Evolutionary conservation across 2,797 vertebrate species (phyloP).

Genomic region (Avahi laniger): DNA sequence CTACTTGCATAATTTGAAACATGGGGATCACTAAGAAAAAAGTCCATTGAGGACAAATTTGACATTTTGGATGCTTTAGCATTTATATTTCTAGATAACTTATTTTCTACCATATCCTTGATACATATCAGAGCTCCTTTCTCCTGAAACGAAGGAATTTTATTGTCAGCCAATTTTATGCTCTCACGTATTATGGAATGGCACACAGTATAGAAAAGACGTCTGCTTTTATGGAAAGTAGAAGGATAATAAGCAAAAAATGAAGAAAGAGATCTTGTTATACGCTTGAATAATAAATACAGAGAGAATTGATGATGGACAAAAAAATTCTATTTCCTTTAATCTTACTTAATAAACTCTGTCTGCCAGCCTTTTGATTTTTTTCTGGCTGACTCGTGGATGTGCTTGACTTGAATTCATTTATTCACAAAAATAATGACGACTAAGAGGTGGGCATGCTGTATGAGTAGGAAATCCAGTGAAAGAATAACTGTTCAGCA

Average conservation of each 20-base stretch:
- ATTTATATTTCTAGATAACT: not conserved
- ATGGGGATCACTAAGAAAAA: not conserved
- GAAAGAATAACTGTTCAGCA: not conserved
- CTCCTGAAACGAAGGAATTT: not conserved
- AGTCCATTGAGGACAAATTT: not conserved
- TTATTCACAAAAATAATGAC: not conserved
- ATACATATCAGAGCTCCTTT: not conserved
- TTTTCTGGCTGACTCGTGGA: not conserved
- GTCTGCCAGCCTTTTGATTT: conserved; percentile 43
- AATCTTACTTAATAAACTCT: not conserved
- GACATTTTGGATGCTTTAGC: not conserved
- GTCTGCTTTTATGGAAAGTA: not conserved
- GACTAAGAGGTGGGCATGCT: not conserved
- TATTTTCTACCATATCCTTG: not conserved
- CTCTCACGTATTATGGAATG: not conserved
- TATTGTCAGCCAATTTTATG: not conserved
- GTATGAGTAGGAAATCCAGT: not conserved
- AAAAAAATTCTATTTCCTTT: conserved; percentile 1
- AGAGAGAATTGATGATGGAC: not conserved
- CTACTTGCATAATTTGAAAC: not conserved
- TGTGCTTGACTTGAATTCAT: not conserved
- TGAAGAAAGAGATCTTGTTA: not conserved
- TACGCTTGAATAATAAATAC: conserved; percentile 5
- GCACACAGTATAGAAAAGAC: not conserved
- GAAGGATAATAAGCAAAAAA: not conserved